Evolutionary conservation across 2,113 vertebrate species (phyloP).

Genomic region (Gadus chalcogrammus): DNA sequence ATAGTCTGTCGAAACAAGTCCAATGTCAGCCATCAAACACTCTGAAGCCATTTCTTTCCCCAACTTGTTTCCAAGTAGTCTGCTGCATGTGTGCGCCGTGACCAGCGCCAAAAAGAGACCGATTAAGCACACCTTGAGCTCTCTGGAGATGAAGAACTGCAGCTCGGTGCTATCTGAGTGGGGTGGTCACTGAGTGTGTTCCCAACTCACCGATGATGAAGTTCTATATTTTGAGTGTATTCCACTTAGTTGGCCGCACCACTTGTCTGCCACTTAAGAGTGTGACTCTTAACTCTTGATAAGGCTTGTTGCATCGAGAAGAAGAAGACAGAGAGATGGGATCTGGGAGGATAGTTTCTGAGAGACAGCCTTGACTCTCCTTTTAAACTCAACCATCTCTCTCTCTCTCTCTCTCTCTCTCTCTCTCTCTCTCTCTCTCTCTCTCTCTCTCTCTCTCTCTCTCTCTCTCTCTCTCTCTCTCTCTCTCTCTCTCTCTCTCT

Average conservation of each 20-base stretch:
- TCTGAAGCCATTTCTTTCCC: too few relatives aligned
- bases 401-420: not conserved
- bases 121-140: not conserved
- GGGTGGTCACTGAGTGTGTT: too few relatives aligned
- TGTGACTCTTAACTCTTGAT: constrained; percentile 21
- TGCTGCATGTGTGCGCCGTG: too few relatives aligned
- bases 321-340: constrained; percentile 32
- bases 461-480: not conserved
- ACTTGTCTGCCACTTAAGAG: constrained; percentile 35
- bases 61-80: too few relatives aligned
- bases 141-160: too few relatives aligned
- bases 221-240: constrained; percentile 11
- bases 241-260: constrained; percentile 16
- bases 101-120: too few relatives aligned
- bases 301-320: constrained; percentile 32
- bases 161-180: too few relatives aligned
- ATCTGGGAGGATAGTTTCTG: not conserved
- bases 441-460: not conserved
- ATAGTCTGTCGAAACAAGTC: too few relatives aligned
- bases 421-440: not conserved
- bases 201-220: constrained; percentile 27
- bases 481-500: constrained; percentile 8
- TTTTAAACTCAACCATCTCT: not conserved
- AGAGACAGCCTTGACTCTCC: constrained; percentile 39
- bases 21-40: too few relatives aligned